Evolutionary conservation across 92 coral and sea anemone species (phyloP).

Genomic region (Phymanthus crucifer): DNA sequence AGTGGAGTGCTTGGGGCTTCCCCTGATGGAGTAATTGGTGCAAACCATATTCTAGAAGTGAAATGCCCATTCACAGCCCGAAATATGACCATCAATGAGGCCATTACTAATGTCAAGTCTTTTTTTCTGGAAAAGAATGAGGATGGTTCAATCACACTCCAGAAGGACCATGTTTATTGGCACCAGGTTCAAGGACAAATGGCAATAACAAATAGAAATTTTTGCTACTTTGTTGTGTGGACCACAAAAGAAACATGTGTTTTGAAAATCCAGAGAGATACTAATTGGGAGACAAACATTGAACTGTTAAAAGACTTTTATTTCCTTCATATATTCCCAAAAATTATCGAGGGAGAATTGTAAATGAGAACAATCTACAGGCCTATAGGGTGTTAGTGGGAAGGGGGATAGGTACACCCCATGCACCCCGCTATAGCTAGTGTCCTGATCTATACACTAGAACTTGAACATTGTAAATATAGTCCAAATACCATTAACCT

Average conservation of each 20-base stretch:
- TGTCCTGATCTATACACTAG: too few species aligned
- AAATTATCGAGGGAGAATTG: constrained; percentile 51
- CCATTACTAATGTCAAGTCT: background rate
- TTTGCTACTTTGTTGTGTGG: constrained; percentile 17
- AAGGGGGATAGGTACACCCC: too few species aligned
- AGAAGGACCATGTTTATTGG: constrained; percentile 47
- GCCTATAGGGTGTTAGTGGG: too few species aligned
- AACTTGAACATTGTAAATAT: too few species aligned
- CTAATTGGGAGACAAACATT: constrained; percentile 38
- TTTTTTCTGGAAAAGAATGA: constrained; percentile 41
- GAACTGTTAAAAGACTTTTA: constrained; percentile 47
- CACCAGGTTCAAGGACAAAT: constrained; percentile 62
- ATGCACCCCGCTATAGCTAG: too few species aligned
- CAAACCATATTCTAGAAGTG: constrained; percentile 25
- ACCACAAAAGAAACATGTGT: constrained; percentile 30
- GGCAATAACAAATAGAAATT: constrained; percentile 5
- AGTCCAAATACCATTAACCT: too few species aligned
- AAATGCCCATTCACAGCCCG: constrained; percentile 42
- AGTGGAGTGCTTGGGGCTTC: constrained; percentile 42
- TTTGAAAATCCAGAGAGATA: constrained; percentile 35
- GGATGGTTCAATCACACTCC: constrained; percentile 21
- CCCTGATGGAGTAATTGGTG: constrained; percentile 16
- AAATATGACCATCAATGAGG: too few species aligned
- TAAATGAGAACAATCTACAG: constrained; percentile 4
- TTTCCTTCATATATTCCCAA: constrained; percentile 38